phyloP scores from a whole-genome alignment of 2,888 invertebrate genomes.

The Mythimna ferrago region DNA sequence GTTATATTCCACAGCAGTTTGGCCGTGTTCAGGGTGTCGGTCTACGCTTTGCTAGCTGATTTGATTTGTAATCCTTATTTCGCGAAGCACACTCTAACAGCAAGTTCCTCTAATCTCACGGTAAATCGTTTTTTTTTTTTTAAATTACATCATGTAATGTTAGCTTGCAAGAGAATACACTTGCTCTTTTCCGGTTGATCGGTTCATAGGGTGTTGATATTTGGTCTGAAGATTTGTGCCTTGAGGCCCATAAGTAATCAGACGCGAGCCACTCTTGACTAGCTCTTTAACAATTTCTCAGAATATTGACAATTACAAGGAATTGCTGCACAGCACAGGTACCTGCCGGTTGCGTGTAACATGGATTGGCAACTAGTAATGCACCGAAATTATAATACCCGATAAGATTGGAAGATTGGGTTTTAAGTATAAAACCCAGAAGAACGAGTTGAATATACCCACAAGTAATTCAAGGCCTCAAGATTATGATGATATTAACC shows the following conservation, averaged over 20 bases:
- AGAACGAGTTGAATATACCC: conserved; percentile 3
- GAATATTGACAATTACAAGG: neutral
- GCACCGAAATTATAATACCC: neutral
- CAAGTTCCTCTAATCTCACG: neutral
- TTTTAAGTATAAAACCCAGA: neutral
- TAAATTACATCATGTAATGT: neutral
- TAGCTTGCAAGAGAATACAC: neutral
- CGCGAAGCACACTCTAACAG: neutral
- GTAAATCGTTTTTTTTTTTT: neutral
- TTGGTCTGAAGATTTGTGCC: neutral
- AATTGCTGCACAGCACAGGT: neutral
- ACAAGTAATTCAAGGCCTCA: conserved; percentile 16
- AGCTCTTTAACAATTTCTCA: neutral
- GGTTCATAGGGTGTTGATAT: neutral
- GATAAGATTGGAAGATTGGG: conserved; percentile 5
- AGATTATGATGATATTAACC: conserved; percentile 24
- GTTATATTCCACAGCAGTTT: neutral
- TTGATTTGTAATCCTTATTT: neutral
- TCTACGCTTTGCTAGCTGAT: neutral
- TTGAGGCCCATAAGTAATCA: neutral
- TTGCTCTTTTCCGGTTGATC: neutral
- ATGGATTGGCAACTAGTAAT: neutral
- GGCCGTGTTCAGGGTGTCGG: neutral
- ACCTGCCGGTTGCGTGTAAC: neutral
- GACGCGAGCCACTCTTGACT: neutral